These are phyloP conservation scores for Danio kyathit DNA, from an alignment of 2,797 vertebrate species.

Conservation along the genomic window DNA sequence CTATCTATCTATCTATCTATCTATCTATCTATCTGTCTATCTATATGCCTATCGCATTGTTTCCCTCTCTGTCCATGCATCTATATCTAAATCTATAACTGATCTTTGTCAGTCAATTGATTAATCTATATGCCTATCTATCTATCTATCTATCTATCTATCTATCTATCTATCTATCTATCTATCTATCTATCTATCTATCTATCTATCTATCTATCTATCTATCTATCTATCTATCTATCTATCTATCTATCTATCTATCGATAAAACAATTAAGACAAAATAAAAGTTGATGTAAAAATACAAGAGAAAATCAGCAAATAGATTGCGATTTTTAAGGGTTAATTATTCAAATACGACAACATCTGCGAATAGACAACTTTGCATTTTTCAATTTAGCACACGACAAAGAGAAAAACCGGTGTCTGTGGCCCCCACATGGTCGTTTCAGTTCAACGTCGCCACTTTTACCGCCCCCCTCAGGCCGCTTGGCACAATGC, in stretches of 20 bases:
- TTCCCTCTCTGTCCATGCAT: no score
- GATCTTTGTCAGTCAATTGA: no score
- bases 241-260: no score
- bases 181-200: background rate
- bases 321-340: background rate
- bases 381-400: background rate
- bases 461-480: slow-evolving; percentile 7
- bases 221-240: no score
- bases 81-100: no score
- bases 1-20: background rate
- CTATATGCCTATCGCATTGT: no score
- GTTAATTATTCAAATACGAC: background rate
- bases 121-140: background rate
- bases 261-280: background rate
- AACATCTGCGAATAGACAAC: background rate
- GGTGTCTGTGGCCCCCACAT: background rate
- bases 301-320: background rate
- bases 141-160: background rate
- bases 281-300: background rate
- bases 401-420: background rate
- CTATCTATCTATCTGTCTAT: no score
- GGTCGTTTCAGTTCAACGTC: background rate
- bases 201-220: background rate
- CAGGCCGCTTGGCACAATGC: background rate
- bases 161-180: no score